phyloP scores from a whole-genome alignment of 2,888 invertebrate genomes.

The Caenorhabditis parvicauda region DNA sequence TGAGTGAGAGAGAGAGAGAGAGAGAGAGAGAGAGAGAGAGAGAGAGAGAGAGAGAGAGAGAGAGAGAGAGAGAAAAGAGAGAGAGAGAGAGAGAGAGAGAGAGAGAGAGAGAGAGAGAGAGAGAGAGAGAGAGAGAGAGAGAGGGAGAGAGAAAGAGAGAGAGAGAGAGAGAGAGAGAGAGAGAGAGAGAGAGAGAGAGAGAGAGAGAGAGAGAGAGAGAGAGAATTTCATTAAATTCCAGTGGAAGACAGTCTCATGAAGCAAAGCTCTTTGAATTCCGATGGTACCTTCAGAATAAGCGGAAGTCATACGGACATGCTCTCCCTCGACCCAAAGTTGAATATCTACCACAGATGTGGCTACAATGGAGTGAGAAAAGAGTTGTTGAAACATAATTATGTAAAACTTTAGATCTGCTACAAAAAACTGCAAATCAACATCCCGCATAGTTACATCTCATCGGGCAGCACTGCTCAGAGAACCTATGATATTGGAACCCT shows the following conservation, averaged over 20 bases:
- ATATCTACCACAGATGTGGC: conserved; percentile 46
- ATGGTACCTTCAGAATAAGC: conserved; percentile 33
- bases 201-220: too few species aligned
- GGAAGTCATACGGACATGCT: conserved; percentile 40
- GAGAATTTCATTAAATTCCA: too few species aligned
- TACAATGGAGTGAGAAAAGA: conserved; percentile 22
- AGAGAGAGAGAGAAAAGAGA: too few species aligned
- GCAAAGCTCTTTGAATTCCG: conserved; percentile 8
- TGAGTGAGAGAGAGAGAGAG: too few species aligned
- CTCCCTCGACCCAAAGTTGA: conserved; percentile 39
- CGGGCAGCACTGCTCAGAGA: conserved; percentile 31
- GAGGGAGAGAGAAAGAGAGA: too few species aligned
- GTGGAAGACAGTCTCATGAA: conserved; percentile 16
- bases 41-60: too few species aligned
- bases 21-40: too few species aligned
- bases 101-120: too few species aligned
- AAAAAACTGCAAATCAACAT: conserved; percentile 46
- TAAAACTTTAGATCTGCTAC: conserved; percentile 25
- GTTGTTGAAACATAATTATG: not conserved
- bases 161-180: too few species aligned
- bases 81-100: too few species aligned
- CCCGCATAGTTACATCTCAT: conserved; percentile 38
- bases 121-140: too few species aligned
- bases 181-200: too few species aligned
- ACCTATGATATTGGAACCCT: conserved; percentile 44